Percentiles rank a stretch among this genome's conserved stretches.
These are phyloP conservation scores for Ptychoptera contaminata DNA, from an alignment of 2,888 invertebrate genomes.

Conservation along the genomic window DNA sequence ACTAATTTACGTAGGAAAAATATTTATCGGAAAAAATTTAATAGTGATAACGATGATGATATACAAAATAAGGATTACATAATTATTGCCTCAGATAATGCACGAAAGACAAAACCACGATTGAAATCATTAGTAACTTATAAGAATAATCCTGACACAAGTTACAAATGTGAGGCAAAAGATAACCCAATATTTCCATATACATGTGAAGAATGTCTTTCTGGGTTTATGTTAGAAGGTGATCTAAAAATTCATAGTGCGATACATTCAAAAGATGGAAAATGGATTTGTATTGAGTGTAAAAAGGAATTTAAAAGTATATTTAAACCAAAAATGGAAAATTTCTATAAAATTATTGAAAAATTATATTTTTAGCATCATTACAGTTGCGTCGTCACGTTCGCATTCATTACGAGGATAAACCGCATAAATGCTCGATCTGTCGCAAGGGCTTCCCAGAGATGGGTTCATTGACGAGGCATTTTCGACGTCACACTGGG, in stretches of 20 bases:
- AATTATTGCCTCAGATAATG: too few species aligned
- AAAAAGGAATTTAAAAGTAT: constrained; percentile 35
- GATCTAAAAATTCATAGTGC: constrained; percentile 35
- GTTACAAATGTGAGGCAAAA: too few species aligned
- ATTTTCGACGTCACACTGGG: constrained; percentile 37
- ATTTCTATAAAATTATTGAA: not conserved
- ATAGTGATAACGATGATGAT: not conserved
- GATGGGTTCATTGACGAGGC: constrained; percentile 35
- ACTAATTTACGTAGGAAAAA: not conserved
- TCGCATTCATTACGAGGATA: constrained; percentile 35
- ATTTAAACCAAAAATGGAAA: constrained; percentile 7
- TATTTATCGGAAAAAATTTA: not conserved
- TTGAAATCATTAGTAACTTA: too few species aligned
- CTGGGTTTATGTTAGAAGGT: constrained; percentile 31
- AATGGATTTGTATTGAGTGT: constrained; percentile 33
- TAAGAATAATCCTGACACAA: too few species aligned
- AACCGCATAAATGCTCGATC: constrained; percentile 33
- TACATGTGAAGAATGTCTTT: constrained; percentile 32
- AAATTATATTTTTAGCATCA: constrained; percentile 16
- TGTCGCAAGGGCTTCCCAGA: constrained; percentile 39
- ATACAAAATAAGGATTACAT: too few species aligned
- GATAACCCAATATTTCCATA: constrained; percentile 11
- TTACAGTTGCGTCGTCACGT: constrained; percentile 35
- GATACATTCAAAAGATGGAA: constrained; percentile 28
- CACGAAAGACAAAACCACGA: too few species aligned